These are phyloP conservation scores for Acanthopagrus latus DNA, from an alignment of 2,797 vertebrate genomes.

Conservation along the genomic window DNA sequence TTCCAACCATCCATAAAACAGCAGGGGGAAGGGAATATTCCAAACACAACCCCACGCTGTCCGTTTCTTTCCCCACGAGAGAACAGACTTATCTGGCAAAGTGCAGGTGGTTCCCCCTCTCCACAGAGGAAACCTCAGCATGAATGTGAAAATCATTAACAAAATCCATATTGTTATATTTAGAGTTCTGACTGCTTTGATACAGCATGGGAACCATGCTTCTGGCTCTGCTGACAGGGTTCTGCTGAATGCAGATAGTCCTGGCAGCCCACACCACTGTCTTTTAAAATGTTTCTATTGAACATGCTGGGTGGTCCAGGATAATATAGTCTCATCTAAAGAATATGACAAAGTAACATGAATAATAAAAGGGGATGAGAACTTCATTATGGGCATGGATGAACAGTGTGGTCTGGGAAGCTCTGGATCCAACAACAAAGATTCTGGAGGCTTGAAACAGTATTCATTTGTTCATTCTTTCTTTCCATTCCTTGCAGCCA, in stretches of 20 bases:
- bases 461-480: slow-evolving; percentile 15
- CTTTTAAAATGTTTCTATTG: slow-evolving; percentile 40
- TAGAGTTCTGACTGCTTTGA: slow-evolving; percentile 54
- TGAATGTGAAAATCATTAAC: slow-evolving; percentile 78
- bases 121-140: slow-evolving; percentile 63
- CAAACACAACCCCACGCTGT: slow-evolving; percentile 48
- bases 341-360: slow-evolving; percentile 48
- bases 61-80: slow-evolving; percentile 38
- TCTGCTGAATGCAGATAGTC: slow-evolving; percentile 38
- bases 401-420: slow-evolving; percentile 50
- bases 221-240: slow-evolving; percentile 44
- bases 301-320: slow-evolving; percentile 73
- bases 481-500: slow-evolving; percentile 29
- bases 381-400: slow-evolving; percentile 53
- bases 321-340: slow-evolving; percentile 51
- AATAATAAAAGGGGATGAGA: slow-evolving; percentile 52
- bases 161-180: slow-evolving; percentile 67
- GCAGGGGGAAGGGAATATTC: slow-evolving; percentile 53
- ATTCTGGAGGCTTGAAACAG: slow-evolving; percentile 41
- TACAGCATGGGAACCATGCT: slow-evolving; percentile 60
- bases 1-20: slow-evolving; percentile 64
- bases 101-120: slow-evolving; percentile 74
- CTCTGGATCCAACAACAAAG: slow-evolving; percentile 38
- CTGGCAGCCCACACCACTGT: slow-evolving; percentile 35
- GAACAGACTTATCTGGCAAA: slow-evolving; percentile 61